Evolutionary conservation across 2,113 vertebrate genomes (phyloP).

Genomic region (Tragelaphus scriptus): DNA sequence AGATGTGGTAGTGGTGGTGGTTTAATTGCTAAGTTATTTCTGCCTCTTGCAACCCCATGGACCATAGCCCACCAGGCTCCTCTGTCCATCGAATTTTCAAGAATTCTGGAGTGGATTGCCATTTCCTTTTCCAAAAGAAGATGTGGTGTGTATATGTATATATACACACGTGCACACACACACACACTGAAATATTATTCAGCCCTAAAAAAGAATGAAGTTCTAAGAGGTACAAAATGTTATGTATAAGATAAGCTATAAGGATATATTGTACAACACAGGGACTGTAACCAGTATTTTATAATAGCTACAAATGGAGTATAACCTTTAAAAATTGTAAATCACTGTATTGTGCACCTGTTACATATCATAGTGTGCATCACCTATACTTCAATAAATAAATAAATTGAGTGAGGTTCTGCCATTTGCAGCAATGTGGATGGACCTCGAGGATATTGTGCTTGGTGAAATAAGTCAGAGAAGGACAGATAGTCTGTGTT

Average conservation of each 20-base stretch:
- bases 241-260: not conserved
- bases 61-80: not conserved
- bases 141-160: not conserved
- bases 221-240: not conserved
- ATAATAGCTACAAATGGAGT: not conserved
- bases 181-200: not conserved
- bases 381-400: not conserved
- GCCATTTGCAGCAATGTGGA: not conserved
- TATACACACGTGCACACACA: not conserved
- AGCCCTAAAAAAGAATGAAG: not conserved
- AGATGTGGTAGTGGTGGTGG: not conserved
- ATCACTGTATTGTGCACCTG: not conserved
- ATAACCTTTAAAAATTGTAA: not conserved
- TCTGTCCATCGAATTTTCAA: not conserved
- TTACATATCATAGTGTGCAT: not conserved
- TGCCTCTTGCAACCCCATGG: not conserved
- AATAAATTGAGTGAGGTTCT: not conserved
- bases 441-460: not conserved
- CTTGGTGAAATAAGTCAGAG: not conserved
- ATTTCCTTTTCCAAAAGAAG: not conserved
- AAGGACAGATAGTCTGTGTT: not conserved
- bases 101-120: not conserved
- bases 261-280: not conserved
- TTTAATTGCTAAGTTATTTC: not conserved
- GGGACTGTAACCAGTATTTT: not conserved